phyloP scores from a whole-genome alignment of 2,797 vertebrate genomes.

The Crax fasciolata region DNA sequence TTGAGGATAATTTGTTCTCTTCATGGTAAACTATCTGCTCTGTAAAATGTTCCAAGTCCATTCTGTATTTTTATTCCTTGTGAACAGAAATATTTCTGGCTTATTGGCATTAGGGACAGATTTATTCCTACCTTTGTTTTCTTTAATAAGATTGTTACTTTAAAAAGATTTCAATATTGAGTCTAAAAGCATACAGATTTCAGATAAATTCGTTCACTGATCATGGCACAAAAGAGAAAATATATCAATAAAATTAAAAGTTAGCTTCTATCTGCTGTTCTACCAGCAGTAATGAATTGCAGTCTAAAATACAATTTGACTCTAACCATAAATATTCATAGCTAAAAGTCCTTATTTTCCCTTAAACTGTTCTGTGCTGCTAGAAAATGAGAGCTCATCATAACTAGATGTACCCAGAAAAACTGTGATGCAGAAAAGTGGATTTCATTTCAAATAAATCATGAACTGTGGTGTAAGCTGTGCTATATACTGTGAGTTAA shows the following conservation, averaged over 20 bases:
- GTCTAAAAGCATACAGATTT: not conserved
- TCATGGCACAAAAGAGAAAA: not conserved
- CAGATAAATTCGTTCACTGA: not conserved
- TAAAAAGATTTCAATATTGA: conserved; percentile 18
- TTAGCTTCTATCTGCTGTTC: not conserved
- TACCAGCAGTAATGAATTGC: conserved; percentile 10
- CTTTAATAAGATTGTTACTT: not conserved
- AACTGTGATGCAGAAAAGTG: not conserved
- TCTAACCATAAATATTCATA: conserved; percentile 47
- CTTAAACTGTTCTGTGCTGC: not conserved
- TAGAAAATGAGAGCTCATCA: not conserved
- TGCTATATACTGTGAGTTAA: not conserved
- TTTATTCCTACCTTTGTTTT: conserved; percentile 31
- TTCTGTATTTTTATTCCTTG: not conserved
- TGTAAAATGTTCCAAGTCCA: not conserved
- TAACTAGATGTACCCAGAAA: not conserved
- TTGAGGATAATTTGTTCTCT: not conserved
- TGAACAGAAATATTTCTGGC: conserved; percentile 39
- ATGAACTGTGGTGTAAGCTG: not conserved
- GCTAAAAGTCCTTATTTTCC: conserved; percentile 7
- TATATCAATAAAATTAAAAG: conserved; percentile 17
- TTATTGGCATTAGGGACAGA: not conserved
- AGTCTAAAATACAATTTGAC: not conserved
- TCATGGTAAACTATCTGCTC: not conserved
- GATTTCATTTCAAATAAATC: conserved; percentile 23